Evolutionary conservation across 2,888 invertebrate genomes (phyloP).

Genomic region (Scaptomyza polygonia): DNA sequence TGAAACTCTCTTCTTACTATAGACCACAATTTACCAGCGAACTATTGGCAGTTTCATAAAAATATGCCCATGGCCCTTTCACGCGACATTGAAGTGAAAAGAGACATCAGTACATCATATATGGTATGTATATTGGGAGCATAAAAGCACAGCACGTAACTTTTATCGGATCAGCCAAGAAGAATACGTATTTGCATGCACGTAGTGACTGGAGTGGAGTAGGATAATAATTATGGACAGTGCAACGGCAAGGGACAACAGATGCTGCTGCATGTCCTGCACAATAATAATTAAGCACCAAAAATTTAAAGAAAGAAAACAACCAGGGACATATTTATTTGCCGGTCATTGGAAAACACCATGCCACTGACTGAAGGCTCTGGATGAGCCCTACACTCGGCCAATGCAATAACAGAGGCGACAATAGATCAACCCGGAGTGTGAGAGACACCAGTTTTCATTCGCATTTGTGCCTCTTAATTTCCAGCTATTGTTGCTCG

Average conservation of each 20-base stretch:
- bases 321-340: conserved; percentile 21
- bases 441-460: conserved; percentile 38
- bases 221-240: conserved; percentile 57
- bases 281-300: conserved; percentile 73
- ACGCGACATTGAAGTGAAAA: conserved; percentile 26
- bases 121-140: conserved; percentile 42
- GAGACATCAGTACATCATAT: conserved; percentile 51
- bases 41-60: conserved; percentile 45
- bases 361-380: conserved; percentile 54
- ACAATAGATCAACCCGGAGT: conserved; percentile 38
- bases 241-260: conserved; percentile 52
- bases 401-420: conserved; percentile 15
- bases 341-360: conserved; percentile 23
- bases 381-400: conserved; percentile 6
- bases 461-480: conserved; percentile 73
- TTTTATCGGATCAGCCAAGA: conserved; percentile 18
- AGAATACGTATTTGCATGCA: not conserved
- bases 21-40: conserved; percentile 37
- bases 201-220: not conserved
- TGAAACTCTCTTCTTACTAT: conserved; percentile 37
- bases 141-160: conserved; percentile 40
- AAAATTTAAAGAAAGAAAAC: conserved; percentile 31
- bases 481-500: conserved; percentile 69
- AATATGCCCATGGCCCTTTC: conserved; percentile 38
- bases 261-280: conserved; percentile 39